phyloP scores from a whole-genome alignment of 2,888 invertebrate genomes.

The Hemistola chrysoprasaria region DNA sequence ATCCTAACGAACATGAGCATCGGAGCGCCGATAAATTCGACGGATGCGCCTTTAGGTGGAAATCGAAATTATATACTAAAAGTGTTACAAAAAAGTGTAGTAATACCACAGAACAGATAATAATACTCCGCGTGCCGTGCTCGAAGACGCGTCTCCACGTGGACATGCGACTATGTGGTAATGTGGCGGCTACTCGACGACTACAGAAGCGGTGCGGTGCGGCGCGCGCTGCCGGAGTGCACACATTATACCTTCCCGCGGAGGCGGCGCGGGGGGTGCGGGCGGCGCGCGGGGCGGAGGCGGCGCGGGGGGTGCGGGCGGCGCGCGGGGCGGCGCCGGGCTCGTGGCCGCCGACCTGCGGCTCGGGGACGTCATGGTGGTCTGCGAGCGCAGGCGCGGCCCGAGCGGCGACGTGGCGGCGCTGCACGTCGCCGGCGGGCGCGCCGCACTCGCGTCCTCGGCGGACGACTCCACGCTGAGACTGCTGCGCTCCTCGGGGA shows the following conservation, averaged over 20 bases:
- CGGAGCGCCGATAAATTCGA: too few species aligned
- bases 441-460: slow-evolving; percentile 48
- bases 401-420: slow-evolving; percentile 51
- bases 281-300: slow-evolving; percentile 29
- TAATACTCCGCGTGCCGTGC: too few species aligned
- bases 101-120: too few species aligned
- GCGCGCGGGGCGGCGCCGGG: slow-evolving; percentile 38
- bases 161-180: slow-evolving; percentile 8
- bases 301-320: slow-evolving; percentile 3
- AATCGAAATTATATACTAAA: too few species aligned
- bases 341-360: slow-evolving; percentile 50
- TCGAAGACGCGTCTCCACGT: slow-evolving; percentile 1
- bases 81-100: too few species aligned
- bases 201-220: slow-evolving; percentile 59
- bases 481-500: slow-evolving; percentile 81
- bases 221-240: slow-evolving; percentile 38
- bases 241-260: slow-evolving; percentile 46
- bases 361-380: slow-evolving; percentile 48
- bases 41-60: too few species aligned
- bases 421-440: slow-evolving; percentile 49
- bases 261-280: slow-evolving; percentile 48
- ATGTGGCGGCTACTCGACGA: slow-evolving; percentile 51
- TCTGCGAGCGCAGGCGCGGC: slow-evolving; percentile 37
- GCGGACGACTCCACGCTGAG: slow-evolving; percentile 71
- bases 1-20: too few species aligned